Conservation (phyloP, 2,888 invertebrate species). For the Brachypalpus laphriformis region DNA sequence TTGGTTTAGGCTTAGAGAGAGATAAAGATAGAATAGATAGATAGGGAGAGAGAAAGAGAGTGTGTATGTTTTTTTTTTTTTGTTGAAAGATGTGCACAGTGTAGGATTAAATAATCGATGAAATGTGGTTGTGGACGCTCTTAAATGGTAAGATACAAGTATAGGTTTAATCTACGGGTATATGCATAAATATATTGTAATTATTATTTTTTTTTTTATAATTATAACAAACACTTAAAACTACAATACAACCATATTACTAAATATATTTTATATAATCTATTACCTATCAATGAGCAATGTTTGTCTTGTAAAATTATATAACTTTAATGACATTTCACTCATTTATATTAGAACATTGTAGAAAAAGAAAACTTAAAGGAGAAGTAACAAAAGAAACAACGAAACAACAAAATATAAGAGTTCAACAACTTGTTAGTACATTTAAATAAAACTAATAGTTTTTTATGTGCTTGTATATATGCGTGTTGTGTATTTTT, state of each 20-base stretch:
- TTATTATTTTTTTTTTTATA: constrained; percentile 42
- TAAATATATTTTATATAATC: constrained; percentile 72
- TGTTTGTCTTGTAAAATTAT: constrained; percentile 62
- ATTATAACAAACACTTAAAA: constrained; percentile 73
- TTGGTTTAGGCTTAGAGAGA: constrained; percentile 56
- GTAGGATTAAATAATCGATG: constrained; percentile 66
- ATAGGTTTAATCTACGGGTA: constrained; percentile 68
- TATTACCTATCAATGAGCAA: constrained; percentile 68
- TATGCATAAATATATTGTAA: constrained; percentile 69
- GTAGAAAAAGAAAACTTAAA: constrained; percentile 59
- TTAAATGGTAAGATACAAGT: constrained; percentile 70
- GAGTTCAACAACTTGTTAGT: constrained; percentile 61
- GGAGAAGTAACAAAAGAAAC: constrained; percentile 11
- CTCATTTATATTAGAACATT: constrained; percentile 54
- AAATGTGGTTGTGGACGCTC: constrained; percentile 70
- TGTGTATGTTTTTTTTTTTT: constrained; percentile 15
- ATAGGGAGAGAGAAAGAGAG: constrained; percentile 13
- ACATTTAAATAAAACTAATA: constrained; percentile 65
- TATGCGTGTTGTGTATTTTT: constrained; percentile 44
- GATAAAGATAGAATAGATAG: constrained; percentile 46
- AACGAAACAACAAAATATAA: constrained; percentile 48
- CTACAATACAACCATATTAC: constrained; percentile 74
- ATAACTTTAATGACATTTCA: constrained; percentile 57
- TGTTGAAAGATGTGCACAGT: constrained; percentile 45
- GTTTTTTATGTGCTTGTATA: constrained; percentile 65